Evolutionary conservation across 2,888 invertebrate genomes (phyloP).

Genomic region (Agonopterix alstromeriana): DNA sequence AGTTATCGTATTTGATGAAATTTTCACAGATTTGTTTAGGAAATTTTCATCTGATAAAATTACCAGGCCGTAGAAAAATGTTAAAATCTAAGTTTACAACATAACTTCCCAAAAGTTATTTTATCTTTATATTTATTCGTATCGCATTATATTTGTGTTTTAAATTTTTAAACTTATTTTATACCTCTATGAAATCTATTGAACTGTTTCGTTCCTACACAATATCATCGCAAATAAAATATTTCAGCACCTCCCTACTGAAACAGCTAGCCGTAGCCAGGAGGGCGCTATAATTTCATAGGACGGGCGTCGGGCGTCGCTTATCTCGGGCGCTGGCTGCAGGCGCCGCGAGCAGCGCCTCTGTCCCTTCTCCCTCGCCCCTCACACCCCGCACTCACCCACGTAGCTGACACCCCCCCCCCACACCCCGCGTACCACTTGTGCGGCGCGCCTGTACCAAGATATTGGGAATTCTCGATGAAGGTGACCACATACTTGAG

Average conservation of each 20-base stretch:
- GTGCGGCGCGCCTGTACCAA: conserved; percentile 31
- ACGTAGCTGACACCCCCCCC: neutral
- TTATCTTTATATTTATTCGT: too few species aligned
- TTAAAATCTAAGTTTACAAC: too few species aligned
- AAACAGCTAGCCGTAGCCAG: conserved; percentile 26
- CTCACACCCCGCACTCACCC: conserved; percentile 10
- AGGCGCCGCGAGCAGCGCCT: conserved; percentile 29
- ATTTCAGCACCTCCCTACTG: neutral
- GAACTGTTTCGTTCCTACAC: too few species aligned
- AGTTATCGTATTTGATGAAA: too few species aligned
- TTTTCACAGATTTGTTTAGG: too few species aligned
- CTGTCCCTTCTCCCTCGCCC: neutral
- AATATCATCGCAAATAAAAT: neutral
- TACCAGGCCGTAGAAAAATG: too few species aligned
- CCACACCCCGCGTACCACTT: conserved; percentile 20
- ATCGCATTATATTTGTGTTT: too few species aligned
- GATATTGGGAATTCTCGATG: conserved; percentile 44
- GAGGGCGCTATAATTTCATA: conserved; percentile 40
- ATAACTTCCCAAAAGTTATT: too few species aligned
- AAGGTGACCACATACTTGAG: neutral
- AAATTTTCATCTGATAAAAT: too few species aligned
- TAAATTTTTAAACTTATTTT: too few species aligned
- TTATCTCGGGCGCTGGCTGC: conserved; percentile 68
- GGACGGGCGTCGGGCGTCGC: conserved; percentile 70
- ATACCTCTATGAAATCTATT: too few species aligned